Base-by-base conservation (phyloP, 1,140 invertebrate species). In the Heliconius nattereri region DNA sequence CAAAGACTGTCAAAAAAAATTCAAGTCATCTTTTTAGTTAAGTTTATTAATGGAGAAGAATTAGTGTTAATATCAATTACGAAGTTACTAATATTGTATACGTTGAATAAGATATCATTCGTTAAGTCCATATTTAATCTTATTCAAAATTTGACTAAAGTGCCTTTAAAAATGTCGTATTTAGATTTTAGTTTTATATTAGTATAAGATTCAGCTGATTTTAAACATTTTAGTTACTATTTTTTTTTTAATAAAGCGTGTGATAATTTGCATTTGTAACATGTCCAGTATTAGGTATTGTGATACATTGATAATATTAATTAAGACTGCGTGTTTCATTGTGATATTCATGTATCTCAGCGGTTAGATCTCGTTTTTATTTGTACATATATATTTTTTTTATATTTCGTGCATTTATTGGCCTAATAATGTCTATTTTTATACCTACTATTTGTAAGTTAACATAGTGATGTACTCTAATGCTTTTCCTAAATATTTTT, bases 231-330 rank as follows among this genome's bases (percentile, higher is more conserved):
- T 23, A 57, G 54, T 57, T 57, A 23, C 54, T 23, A 57, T 57
- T 57, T 23, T 57, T 20, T 35, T 37, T 20, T 35, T 5, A 8
- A 72, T 45, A 45, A 45, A 7, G 40, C 70, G 75, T 80, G 79
- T 80, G 79, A 80, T 80, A 77, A 73, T 80, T 77, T 80, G 75
- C 71, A 80, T 81, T 81, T 81, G 75, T 80, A 75, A 91, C 85
- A 79, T 88, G 85, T 89, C 87, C 90, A 92, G 91, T 92, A 91
- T 91, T 92, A 91, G 83, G 81, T 84, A 84, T 87, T 91, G 90
- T 92, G 89, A 91, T 91, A 87, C 84, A 84, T 83, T 78, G 81
- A 85, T 84, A 83, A 73, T 79, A 76, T 85, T 82, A 83, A 84
- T 84, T 89, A 89, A 90, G 89, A 88, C 88, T 90, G 88, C 84